Conservation (phyloP, 2,797 vertebrate species). For the Enteromius unitaeniatus region DNA sequence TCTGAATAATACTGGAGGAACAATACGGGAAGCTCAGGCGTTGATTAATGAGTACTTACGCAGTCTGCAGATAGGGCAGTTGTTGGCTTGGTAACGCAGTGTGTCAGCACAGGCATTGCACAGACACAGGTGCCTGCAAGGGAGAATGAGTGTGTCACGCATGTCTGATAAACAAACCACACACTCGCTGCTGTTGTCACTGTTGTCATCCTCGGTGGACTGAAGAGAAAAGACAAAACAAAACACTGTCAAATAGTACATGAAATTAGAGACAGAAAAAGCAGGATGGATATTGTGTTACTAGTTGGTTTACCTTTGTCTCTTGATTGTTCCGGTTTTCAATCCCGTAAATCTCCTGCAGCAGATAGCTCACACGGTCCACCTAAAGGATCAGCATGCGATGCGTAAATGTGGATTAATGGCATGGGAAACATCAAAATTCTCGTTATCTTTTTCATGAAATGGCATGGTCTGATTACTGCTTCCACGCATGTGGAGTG, state of each 20-base stretch:
- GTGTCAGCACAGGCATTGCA: constrained; percentile 97
- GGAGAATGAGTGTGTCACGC: constrained; percentile 94
- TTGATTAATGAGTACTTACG: constrained; percentile 82
- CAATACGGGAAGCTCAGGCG: constrained; percentile 28
- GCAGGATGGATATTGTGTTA: not conserved
- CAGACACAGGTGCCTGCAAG: constrained; percentile 95
- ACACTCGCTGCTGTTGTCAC: constrained; percentile 97
- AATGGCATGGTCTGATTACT: not conserved
- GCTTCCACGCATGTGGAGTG: not conserved
- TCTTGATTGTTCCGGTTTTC: constrained; percentile 99
- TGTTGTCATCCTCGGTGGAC: constrained; percentile 95
- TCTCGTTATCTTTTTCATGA: not conserved
- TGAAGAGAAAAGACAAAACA: constrained; percentile 64
- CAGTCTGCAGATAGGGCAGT: constrained; percentile 98
- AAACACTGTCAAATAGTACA: not conserved
- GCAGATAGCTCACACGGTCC: constrained; percentile 96
- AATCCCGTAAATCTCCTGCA: constrained; percentile 99
- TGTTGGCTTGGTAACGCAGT: constrained; percentile 97
- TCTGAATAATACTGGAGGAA: constrained; percentile 34
- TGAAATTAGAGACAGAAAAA: constrained; percentile 11
- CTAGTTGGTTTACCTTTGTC: constrained; percentile 86
- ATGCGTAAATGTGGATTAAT: not conserved
- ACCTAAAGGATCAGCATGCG: constrained; percentile 76
- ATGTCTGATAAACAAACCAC: constrained; percentile 96
- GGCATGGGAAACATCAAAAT: constrained; percentile 8